Evolutionary conservation across 2,888 invertebrate genomes (phyloP).

Genomic region (Digitonthophagus gazella): DNA sequence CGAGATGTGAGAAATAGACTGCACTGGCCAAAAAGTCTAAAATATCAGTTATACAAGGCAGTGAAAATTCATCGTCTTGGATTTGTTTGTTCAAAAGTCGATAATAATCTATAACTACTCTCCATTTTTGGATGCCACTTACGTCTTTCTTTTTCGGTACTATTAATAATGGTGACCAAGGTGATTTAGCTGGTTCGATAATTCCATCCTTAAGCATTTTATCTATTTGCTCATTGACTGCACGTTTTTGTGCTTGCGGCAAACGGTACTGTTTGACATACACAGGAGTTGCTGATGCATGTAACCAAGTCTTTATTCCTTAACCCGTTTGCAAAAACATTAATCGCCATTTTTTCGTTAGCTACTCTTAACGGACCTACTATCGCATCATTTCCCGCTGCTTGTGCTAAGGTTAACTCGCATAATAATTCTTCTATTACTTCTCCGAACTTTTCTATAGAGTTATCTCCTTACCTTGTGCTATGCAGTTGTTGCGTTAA

Average conservation of each 20-base stretch:
- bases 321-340: too few relatives aligned
- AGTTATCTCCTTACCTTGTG: too few relatives aligned
- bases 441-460: too few relatives aligned
- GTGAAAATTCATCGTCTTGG: conserved; percentile 31
- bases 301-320: too few relatives aligned
- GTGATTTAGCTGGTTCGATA: conserved; percentile 25
- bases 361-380: too few relatives aligned
- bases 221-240: conserved; percentile 16
- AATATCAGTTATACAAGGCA: too few relatives aligned
- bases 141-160: conserved; percentile 17
- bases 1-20: conserved; percentile 35
- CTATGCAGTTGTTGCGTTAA: too few relatives aligned
- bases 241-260: conserved; percentile 15
- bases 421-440: too few relatives aligned
- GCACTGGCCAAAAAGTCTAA: conserved; percentile 36
- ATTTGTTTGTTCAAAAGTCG: conserved; percentile 24
- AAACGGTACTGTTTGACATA: conserved; percentile 20
- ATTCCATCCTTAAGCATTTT: conserved; percentile 21
- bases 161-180: conserved; percentile 24
- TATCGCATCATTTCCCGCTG: too few relatives aligned
- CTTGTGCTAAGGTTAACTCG: too few relatives aligned
- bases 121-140: conserved; percentile 18
- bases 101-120: conserved; percentile 29
- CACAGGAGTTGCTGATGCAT: too few relatives aligned
- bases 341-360: too few relatives aligned